Conservation (phyloP, 2,888 invertebrate species). For the Panorpa germanica region DNA sequence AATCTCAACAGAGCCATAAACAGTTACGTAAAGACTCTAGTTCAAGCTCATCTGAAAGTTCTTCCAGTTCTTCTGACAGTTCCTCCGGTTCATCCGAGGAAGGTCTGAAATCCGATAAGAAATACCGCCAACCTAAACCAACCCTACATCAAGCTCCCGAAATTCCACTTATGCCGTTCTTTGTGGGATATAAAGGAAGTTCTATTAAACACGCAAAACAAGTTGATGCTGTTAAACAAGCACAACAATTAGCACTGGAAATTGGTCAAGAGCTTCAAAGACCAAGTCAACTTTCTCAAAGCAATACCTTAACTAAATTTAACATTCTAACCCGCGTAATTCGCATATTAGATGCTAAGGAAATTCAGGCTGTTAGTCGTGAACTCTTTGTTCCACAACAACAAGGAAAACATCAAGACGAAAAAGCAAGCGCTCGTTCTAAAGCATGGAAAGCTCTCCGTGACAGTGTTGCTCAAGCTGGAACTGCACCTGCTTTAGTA, state of each 20-base stretch:
- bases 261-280: constrained; percentile 38
- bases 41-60: constrained; percentile 6
- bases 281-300: constrained; percentile 32
- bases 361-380: constrained; percentile 33
- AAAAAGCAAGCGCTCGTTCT: constrained; percentile 17
- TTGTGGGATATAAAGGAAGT: constrained; percentile 27
- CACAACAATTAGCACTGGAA: constrained; percentile 26
- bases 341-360: constrained; percentile 37
- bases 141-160: constrained; percentile 23
- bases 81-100: constrained; percentile 6
- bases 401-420: constrained; percentile 18
- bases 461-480: constrained; percentile 43
- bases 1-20: too few relatives aligned
- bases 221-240: constrained; percentile 17
- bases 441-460: constrained; percentile 42
- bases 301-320: constrained; percentile 42
- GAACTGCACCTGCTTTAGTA: constrained; percentile 46
- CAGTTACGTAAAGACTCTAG: too few relatives aligned
- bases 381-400: constrained; percentile 24
- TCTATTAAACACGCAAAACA: constrained; percentile 20
- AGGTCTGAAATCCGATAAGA: constrained; percentile 7
- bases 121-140: constrained; percentile 19
- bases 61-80: constrained; percentile 13
- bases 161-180: constrained; percentile 26
- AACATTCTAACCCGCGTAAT: constrained; percentile 34